These are phyloP conservation scores for Enteromius mattozi DNA, from an alignment of 2,797 vertebrate species.

Conservation along the genomic window DNA sequence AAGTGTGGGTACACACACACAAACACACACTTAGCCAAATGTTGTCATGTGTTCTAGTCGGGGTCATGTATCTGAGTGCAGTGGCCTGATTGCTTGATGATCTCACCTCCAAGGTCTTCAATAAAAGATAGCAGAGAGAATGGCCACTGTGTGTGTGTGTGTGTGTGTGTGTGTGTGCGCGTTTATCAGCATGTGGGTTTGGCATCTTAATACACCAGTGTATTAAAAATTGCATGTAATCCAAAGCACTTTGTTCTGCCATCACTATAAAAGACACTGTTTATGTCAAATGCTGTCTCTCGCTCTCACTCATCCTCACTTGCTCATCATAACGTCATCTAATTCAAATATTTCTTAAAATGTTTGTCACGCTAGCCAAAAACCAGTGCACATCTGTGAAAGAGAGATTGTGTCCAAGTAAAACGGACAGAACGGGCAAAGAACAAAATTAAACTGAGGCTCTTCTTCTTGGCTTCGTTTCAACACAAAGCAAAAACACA, in stretches of 20 bases:
- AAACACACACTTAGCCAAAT: conserved; percentile 10
- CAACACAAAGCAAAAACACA: not conserved
- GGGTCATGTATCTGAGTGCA: conserved; percentile 15
- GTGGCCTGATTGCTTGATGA: conserved; percentile 25
- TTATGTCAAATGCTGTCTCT: not conserved
- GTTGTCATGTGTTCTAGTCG: not conserved
- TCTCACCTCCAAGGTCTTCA: conserved; percentile 30
- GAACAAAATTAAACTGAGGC: not conserved
- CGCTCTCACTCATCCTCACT: not conserved
- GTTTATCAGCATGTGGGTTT: not conserved
- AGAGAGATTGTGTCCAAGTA: not conserved
- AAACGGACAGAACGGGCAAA: not conserved
- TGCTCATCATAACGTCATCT: not conserved
- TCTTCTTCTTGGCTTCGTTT: not conserved
- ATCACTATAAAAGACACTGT: not conserved
- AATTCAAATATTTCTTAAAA: conserved; percentile 36
- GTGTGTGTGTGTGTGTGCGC: not conserved
- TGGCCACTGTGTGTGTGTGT: not conserved
- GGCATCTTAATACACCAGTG: not conserved
- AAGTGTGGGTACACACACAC: not conserved
- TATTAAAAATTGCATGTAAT: conserved; percentile 21
- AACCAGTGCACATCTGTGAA: not conserved
- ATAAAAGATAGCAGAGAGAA: not conserved
- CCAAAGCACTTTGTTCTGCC: conserved; percentile 4
- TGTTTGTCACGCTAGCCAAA: not conserved